These are phyloP conservation scores for Gasterosteus nipponicus DNA, from an alignment of 2,113 vertebrate species.

Conservation along the genomic window DNA sequence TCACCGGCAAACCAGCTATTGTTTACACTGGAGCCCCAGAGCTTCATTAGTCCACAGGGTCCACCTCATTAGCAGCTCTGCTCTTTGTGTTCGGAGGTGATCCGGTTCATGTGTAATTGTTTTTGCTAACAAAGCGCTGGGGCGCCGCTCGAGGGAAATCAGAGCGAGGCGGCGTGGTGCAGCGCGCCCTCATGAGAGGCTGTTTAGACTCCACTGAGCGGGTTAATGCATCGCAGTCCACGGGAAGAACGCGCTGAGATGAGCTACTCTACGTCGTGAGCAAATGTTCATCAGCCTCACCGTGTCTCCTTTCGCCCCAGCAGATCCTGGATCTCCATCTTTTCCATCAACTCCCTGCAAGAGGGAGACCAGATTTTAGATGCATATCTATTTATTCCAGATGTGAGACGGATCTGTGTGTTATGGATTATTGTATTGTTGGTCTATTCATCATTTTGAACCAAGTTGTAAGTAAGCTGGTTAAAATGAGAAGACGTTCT, in stretches of 20 bases:
- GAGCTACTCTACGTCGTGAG: background rate
- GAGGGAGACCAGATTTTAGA: background rate
- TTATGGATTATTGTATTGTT: background rate
- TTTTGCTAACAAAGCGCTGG: slow-evolving; percentile 43
- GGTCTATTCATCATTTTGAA: background rate
- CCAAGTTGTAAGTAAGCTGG: background rate
- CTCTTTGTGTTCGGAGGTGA: slow-evolving; percentile 24
- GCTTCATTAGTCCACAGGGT: slow-evolving; percentile 46
- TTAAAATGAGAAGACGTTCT: background rate
- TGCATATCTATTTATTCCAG: background rate
- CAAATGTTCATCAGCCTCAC: slow-evolving; percentile 65
- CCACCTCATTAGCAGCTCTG: slow-evolving; percentile 45
- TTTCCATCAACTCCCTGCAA: slow-evolving; percentile 86
- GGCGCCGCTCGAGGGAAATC: slow-evolving; percentile 42
- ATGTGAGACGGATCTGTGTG: background rate
- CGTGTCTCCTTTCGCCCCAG: slow-evolving; percentile 86
- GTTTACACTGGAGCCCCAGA: slow-evolving; percentile 37
- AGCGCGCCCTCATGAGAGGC: too few species aligned
- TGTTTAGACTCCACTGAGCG: background rate
- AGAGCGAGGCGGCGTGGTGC: background rate
- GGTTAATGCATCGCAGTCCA: background rate
- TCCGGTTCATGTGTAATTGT: slow-evolving; percentile 48
- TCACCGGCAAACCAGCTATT: background rate
- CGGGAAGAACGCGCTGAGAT: background rate
- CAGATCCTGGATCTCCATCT: slow-evolving; percentile 81